Base-by-base conservation (phyloP, 1,140 invertebrate species). In the Patella vulgata region DNA sequence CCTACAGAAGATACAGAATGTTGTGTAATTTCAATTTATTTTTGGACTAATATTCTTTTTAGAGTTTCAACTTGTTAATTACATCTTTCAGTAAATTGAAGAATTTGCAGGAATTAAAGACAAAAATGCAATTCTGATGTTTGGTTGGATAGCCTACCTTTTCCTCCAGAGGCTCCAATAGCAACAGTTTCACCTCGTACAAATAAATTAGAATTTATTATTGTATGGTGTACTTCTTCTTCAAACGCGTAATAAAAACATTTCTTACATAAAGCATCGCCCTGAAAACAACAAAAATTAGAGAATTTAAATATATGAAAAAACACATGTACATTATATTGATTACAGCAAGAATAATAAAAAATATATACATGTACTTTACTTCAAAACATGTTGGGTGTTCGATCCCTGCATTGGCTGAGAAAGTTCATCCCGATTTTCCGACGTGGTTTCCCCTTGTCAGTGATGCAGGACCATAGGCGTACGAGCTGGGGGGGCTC, bases 231-330 rank as follows among this genome's bases (percentile, higher is more conserved):
- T 71, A 99, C 91, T 88, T 99, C 98, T 61, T 91, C 90, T 86
- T 99, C 97, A 86, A 99, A 99, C 2, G 91, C 93, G 79, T 86
- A 89, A 81, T 92, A 98, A 81, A 99, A 99, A 84, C 96, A 99
- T 77, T 95, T 90, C 83, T 96, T 98, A 76, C 96, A 99, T 21
- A 98, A 84, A 0, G 92, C 89, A 87, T 97, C 91, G 0, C 92
- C 93, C 83, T 87, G 63, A 79, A 44, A 74, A 66, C 43, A 69
- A 54, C 57, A 47, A 47, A 14, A 64, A 50, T 42, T 17, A 43
- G 2, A 43, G 14, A 44, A 2, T 44, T 1, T 28, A 43, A n/a
- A 17, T 46, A 31, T 42, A 39, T 25, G 11, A 59, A 21, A 5
- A 19, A 19, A 19, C n/a, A 21, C 36, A n/a, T 36, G n/a, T 0